These are phyloP conservation scores for Rhodinocichla rosea DNA, from an alignment of 2,113 vertebrate genomes.

Conservation along the genomic window DNA sequence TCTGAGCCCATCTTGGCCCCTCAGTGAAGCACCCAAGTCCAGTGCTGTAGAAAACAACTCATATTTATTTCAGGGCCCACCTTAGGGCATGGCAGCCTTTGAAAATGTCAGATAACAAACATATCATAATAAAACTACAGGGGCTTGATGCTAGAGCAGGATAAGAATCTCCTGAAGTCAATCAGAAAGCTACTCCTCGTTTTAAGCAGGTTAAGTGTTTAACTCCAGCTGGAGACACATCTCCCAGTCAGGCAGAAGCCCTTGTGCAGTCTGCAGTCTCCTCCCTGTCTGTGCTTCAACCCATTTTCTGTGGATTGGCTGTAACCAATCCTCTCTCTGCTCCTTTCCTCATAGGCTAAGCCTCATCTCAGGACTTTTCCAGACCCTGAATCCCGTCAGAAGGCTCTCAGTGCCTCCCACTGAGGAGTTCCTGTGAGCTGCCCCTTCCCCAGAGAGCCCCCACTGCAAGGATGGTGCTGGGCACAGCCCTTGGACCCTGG, in stretches of 20 bases:
- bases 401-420: slow-evolving; percentile 65
- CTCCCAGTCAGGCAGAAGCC: not conserved
- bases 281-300: not conserved
- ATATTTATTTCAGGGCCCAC: not conserved
- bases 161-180: not conserved
- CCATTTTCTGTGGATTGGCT: not conserved
- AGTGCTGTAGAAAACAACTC: not conserved
- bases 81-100: not conserved
- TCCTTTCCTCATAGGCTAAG: slow-evolving; percentile 66
- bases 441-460: slow-evolving; percentile 61
- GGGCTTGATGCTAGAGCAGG: not conserved
- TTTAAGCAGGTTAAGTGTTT: not conserved
- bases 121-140: not conserved
- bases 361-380: slow-evolving; percentile 85
- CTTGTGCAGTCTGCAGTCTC: not conserved
- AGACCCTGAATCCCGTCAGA: slow-evolving; percentile 37
- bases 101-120: not conserved
- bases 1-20: not conserved
- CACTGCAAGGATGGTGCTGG: not conserved
- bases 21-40: not conserved
- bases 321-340: not conserved
- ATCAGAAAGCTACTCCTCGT: not conserved
- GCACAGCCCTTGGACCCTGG: not conserved
- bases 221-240: not conserved
- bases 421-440: slow-evolving; percentile 53